Evolutionary conservation across 2,888 invertebrate genomes (phyloP).

Genomic region (Apamea epomidion): DNA sequence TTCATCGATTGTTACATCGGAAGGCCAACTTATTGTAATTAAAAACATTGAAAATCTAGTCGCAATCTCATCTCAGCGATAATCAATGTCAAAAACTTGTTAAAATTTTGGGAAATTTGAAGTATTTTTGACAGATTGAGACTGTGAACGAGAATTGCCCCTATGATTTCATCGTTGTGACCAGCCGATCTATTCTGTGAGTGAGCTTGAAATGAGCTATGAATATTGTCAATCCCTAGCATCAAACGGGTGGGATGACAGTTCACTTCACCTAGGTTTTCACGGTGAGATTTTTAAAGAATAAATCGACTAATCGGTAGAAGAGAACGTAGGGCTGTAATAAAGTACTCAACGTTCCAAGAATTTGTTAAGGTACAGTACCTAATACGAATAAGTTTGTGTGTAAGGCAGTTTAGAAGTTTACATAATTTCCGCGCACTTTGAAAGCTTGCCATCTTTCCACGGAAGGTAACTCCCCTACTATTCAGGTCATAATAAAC

Average conservation of each 20-base stretch:
- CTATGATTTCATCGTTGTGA: not conserved
- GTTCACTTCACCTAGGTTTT: no score
- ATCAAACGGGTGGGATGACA: not conserved
- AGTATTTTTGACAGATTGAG: no score
- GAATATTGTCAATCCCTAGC: not conserved
- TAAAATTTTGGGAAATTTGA: not conserved
- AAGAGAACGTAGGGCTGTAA: not conserved
- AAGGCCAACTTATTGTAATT: no score
- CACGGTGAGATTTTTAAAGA: not conserved
- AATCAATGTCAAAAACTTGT: not conserved
- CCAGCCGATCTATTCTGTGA: not conserved
- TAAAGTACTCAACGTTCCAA: not conserved
- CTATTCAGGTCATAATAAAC: conserved; percentile 45
- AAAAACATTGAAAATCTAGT: no score
- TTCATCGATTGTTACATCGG: not conserved
- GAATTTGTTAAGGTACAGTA: not conserved
- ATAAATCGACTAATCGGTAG: not conserved
- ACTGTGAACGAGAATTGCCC: no score
- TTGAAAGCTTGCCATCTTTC: conserved; percentile 19
- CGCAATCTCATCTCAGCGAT: no score
- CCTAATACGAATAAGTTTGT: not conserved
- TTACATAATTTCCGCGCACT: not conserved
- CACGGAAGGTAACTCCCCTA: conserved; percentile 17
- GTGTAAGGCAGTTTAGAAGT: not conserved
- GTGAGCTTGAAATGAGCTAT: not conserved